Conservation (phyloP, 2,797 vertebrate species). For the Anomalospiza imberbis region DNA sequence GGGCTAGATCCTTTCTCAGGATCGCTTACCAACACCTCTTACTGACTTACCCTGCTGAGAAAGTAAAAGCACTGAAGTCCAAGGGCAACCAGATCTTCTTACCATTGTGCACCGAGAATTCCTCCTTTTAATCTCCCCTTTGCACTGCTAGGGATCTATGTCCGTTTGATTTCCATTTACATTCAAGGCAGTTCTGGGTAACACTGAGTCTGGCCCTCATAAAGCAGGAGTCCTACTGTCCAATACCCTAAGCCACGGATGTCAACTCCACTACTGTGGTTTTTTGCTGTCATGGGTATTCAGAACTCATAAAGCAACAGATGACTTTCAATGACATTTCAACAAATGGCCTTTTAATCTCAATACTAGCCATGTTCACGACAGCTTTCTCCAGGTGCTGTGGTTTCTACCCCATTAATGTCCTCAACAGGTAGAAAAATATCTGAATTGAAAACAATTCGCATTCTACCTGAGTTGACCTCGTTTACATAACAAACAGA, state of each 20-base stretch:
- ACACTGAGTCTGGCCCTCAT: background rate
- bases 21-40: background rate
- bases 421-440: background rate
- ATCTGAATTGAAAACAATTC: background rate
- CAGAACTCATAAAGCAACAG: background rate
- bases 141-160: background rate
- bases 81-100: background rate
- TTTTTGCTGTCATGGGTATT: background rate
- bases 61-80: background rate
- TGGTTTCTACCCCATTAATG: background rate
- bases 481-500: background rate
- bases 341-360: background rate
- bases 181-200: background rate
- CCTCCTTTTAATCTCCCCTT: background rate
- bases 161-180: background rate
- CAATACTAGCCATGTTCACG: background rate
- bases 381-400: background rate
- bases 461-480: background rate
- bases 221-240: background rate
- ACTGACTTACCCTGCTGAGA: background rate
- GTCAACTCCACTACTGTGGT: background rate
- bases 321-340: background rate
- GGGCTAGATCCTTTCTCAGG: background rate
- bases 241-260: background rate
- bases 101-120: background rate